Evolutionary conservation across 2,113 vertebrate genomes (phyloP).

Genomic region (Oncorhynchus tshawytscha): DNA sequence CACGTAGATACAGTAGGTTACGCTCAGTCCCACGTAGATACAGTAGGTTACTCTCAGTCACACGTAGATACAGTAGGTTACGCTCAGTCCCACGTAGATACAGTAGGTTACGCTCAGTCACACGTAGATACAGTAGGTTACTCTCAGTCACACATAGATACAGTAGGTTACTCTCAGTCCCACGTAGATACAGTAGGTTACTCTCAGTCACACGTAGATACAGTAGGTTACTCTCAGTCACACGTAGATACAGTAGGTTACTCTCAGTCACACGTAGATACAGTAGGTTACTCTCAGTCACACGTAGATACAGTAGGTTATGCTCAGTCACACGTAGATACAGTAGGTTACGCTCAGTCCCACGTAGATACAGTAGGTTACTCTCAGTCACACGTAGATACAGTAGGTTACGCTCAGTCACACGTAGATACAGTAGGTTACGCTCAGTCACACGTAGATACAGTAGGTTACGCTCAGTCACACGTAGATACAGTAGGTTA

Average conservation of each 20-base stretch:
- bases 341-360: constrained; percentile 22
- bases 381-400: constrained; percentile 31
- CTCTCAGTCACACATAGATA: constrained; percentile 13
- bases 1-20: constrained; percentile 42
- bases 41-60: constrained; percentile 19
- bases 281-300: constrained; percentile 19
- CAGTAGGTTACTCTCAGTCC: constrained; percentile 18
- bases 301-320: constrained; percentile 42
- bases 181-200: constrained; percentile 42
- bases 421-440: constrained; percentile 43
- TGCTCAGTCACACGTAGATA: constrained; percentile 31
- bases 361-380: constrained; percentile 42
- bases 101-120: constrained; percentile 43
- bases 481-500: constrained; percentile 42
- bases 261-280: constrained; percentile 32
- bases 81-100: constrained; percentile 34
- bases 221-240: constrained; percentile 18
- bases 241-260: constrained; percentile 42
- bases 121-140: constrained; percentile 43
- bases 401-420: constrained; percentile 42
- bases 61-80: constrained; percentile 42
- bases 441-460: constrained; percentile 15
- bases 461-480: constrained; percentile 22
- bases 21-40: constrained; percentile 33
- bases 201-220: constrained; percentile 32